Percentiles rank a stretch among this genome's conserved stretches.
These are phyloP conservation scores for Garrulus glandarius DNA, from an alignment of 2,797 vertebrate species.

Conservation along the genomic window DNA sequence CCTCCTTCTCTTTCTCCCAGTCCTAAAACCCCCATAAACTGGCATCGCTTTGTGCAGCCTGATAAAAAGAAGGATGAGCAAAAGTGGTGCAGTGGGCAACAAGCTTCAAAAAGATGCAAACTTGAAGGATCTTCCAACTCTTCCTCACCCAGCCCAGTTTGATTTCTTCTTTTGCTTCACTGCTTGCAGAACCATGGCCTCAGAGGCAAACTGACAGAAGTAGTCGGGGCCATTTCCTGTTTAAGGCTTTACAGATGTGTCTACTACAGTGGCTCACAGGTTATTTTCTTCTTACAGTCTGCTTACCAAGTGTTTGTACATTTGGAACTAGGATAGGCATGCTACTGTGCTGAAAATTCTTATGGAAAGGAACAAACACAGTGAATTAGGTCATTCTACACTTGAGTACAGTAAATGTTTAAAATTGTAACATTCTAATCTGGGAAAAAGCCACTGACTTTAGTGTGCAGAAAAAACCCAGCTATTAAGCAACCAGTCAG, in stretches of 20 bases:
- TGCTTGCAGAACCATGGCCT: not conserved
- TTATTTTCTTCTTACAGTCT: not conserved
- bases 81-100: fast-evolving
- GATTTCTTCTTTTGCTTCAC: not conserved
- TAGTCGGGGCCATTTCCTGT: not conserved
- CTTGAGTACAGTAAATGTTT: not conserved
- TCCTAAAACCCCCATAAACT: not conserved
- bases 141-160: not conserved
- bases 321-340: not conserved
- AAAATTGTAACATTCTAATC: not conserved
- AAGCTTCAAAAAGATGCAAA: not conserved
- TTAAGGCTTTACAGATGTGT: not conserved
- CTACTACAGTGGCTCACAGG: not conserved
- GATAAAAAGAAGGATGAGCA: not conserved
- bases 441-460: not conserved
- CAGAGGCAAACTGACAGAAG: not conserved
- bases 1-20: not conserved
- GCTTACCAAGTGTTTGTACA: not conserved
- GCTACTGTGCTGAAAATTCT: not conserved
- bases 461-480: not conserved
- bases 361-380: not conserved
- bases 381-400: slow-evolving; percentile 14
- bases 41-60: not conserved
- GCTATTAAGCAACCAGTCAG: not conserved
- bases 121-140: not conserved